Percentiles rank a stretch among this genome's conserved stretches.
phyloP scores from a whole-genome alignment of 2,797 vertebrate genomes.

The Phrynocephalus forsythii region DNA sequence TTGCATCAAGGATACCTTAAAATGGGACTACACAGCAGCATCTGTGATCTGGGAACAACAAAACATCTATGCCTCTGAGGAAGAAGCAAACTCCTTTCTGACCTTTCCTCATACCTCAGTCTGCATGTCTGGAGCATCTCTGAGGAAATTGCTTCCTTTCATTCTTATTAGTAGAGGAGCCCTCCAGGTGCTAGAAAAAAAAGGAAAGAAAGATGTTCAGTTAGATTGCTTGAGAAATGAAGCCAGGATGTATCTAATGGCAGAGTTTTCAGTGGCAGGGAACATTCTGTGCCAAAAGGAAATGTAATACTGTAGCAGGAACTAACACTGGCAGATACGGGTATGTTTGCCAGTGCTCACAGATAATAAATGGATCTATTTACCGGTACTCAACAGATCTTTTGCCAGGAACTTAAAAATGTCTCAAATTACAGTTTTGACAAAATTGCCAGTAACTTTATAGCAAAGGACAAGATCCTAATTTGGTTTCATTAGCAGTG shows the following conservation, averaged over 20 bases:
- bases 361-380: slow-evolving; percentile 46
- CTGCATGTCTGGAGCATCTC: slow-evolving; percentile 31
- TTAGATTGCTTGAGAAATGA: neutral
- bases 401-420: slow-evolving; percentile 30
- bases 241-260: slow-evolving; percentile 18
- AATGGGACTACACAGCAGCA: too few species aligned
- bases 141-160: slow-evolving; percentile 41
- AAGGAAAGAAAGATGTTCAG: slow-evolving; percentile 40
- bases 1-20: neutral
- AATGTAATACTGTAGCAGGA: slow-evolving; percentile 6
- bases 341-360: slow-evolving; percentile 30
- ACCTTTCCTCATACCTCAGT: neutral
- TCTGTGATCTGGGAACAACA: neutral
- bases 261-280: slow-evolving; percentile 28
- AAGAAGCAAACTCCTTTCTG: neutral
- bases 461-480: slow-evolving; percentile 52
- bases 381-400: slow-evolving; percentile 28
- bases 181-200: slow-evolving; percentile 38
- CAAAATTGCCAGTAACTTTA: slow-evolving; percentile 7
- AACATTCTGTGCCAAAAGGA: slow-evolving; percentile 42
- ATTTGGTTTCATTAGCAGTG: slow-evolving; percentile 35
- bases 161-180: slow-evolving; percentile 30
- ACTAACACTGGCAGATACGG: slow-evolving; percentile 25
- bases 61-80: neutral
- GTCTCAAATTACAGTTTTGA: slow-evolving; percentile 51